phyloP scores from a whole-genome alignment of 2,113 vertebrate genomes.

The Nothoprocta pentlandii region DNA sequence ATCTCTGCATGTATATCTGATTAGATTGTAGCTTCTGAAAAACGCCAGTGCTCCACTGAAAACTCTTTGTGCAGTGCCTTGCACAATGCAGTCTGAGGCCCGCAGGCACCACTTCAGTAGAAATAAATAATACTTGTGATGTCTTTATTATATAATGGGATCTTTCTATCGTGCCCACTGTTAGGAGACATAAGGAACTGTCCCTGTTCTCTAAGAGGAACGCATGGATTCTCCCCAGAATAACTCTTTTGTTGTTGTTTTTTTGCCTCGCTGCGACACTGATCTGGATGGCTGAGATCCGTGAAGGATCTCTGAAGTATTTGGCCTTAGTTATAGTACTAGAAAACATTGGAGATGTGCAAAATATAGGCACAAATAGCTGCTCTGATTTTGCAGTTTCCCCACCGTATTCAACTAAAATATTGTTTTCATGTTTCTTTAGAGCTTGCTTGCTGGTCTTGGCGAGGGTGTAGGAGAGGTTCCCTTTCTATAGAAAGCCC shows the following conservation, averaged over 20 bases:
- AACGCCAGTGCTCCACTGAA: fast-evolving
- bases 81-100: not conserved
- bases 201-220: fast-evolving
- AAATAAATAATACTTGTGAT: not conserved
- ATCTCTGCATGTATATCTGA: not conserved
- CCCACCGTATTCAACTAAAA: not conserved
- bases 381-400: not conserved
- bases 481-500: not conserved
- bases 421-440: not conserved
- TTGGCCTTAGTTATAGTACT: not conserved
- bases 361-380: not conserved
- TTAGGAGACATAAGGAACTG: not conserved
- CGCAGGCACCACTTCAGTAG: not conserved
- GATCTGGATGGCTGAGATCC: not conserved
- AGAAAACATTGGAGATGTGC: not conserved
- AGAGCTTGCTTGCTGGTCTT: not conserved
- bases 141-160: not conserved
- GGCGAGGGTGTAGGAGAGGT: fast-evolving
- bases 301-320: not conserved
- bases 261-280: not conserved
- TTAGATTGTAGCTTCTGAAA: not conserved
- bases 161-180: not conserved
- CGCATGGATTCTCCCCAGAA: not conserved
- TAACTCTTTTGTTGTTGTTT: not conserved
- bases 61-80: not conserved